phyloP scores from a whole-genome alignment of 2,797 vertebrate species.

The Sebastes goodei region DNA sequence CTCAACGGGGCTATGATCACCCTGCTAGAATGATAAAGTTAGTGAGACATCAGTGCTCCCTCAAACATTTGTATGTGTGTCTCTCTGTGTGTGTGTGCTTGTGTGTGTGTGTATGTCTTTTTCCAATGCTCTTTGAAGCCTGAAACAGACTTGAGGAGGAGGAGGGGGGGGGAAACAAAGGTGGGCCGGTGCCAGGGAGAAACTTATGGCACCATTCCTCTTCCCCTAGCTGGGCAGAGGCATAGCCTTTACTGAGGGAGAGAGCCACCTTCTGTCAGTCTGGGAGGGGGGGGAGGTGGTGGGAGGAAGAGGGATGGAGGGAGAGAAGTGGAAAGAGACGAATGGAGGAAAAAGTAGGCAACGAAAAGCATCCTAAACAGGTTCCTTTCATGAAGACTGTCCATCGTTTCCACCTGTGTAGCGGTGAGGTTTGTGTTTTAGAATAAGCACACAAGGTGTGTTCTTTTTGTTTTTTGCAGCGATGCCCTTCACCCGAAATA shows the following conservation, averaged over 20 bases:
- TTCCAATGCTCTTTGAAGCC: constrained; percentile 86
- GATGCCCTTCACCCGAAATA: constrained; percentile 57
- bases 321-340: constrained; percentile 32
- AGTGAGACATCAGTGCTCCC: constrained; percentile 84
- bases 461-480: not conserved
- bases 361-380: constrained; percentile 14
- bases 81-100: constrained; percentile 33
- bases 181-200: constrained; percentile 85
- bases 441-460: not conserved
- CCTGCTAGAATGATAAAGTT: constrained; percentile 86
- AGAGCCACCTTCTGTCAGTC: constrained; percentile 77
- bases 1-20: constrained; percentile 81
- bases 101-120: constrained; percentile 63
- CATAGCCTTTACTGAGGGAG: constrained; percentile 83
- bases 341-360: not conserved
- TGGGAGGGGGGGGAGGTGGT: not conserved
- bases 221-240: constrained; percentile 81
- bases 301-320: not conserved
- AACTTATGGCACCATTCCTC: constrained; percentile 87
- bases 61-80: constrained; percentile 62
- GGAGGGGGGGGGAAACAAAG: constrained; percentile 80
- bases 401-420: constrained; percentile 23
- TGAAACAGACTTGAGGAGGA: constrained; percentile 82
- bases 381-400: not conserved
- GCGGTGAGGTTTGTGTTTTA: not conserved